Evolutionary conservation across 2,888 invertebrate genomes (phyloP).

Genomic region (Slavum lentiscoides): DNA sequence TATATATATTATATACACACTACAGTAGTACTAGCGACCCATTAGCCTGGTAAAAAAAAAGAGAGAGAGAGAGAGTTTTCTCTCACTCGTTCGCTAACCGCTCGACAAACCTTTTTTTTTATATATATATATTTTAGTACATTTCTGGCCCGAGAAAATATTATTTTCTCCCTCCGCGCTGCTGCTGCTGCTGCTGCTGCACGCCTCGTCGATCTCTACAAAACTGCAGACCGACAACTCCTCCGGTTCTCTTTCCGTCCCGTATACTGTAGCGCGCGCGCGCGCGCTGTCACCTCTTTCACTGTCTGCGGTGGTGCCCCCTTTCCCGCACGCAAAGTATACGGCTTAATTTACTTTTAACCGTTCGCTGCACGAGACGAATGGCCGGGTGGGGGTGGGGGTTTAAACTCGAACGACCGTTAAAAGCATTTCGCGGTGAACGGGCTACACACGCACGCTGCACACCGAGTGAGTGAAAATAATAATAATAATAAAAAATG

Average conservation of each 20-base stretch:
- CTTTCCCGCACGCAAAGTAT: not conserved
- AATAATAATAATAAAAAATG: not conserved
- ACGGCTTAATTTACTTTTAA: constrained; percentile 46
- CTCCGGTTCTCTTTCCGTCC: not conserved
- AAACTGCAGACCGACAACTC: too few relatives aligned
- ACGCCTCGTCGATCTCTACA: too few relatives aligned
- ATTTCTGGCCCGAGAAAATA: constrained; percentile 33
- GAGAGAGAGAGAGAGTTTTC: constrained; percentile 27
- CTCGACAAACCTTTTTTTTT: constrained; percentile 48
- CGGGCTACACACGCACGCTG: too few relatives aligned
- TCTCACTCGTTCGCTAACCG: not conserved
- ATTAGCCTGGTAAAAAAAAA: constrained; percentile 40
- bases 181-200: too few relatives aligned
- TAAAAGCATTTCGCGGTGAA: constrained; percentile 50
- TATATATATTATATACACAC: not conserved
- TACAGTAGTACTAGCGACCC: constrained; percentile 17
- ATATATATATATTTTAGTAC: constrained; percentile 20
- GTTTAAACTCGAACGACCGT: constrained; percentile 39
- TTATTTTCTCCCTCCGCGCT: constrained; percentile 13
- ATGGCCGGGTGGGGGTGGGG: too few relatives aligned
- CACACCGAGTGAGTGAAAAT: not conserved
- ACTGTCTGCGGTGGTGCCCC: not conserved
- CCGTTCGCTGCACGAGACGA: not conserved
- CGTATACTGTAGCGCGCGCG: too few relatives aligned
- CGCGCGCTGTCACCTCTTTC: not conserved